phyloP scores from a whole-genome alignment of 1,140 invertebrate genomes.

The Drosophila lowei region DNA sequence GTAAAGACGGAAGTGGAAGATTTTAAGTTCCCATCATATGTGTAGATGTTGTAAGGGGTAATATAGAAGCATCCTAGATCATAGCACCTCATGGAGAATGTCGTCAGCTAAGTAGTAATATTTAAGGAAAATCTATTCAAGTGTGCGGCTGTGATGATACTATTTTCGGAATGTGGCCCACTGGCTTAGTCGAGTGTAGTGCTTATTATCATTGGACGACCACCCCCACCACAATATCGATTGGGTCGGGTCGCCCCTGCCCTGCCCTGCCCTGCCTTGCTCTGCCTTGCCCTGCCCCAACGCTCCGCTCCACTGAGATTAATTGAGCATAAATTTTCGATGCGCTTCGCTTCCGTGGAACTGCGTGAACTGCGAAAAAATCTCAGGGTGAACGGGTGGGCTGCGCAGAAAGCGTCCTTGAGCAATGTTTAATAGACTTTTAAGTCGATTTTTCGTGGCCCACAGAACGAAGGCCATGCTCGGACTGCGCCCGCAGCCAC shows the following conservation, averaged over 20 bases:
- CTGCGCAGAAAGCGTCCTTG: constrained; percentile 22
- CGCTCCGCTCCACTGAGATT: constrained; percentile 39
- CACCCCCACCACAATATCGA: constrained; percentile 4
- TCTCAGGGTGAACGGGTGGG: not conserved
- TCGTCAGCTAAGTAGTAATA: no score
- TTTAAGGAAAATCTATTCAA: no score
- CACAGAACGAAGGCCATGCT: not conserved
- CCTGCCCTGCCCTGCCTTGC: no score
- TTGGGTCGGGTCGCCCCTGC: constrained; percentile 20
- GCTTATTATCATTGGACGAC: constrained; percentile 38
- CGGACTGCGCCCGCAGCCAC: not conserved
- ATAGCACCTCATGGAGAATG: no score
- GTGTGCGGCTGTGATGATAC: not conserved
- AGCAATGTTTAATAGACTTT: constrained; percentile 60
- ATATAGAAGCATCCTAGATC: not conserved
- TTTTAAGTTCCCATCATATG: no score
- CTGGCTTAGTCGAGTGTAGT: not conserved
- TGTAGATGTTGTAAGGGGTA: no score
- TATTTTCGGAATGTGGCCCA: constrained; percentile 16
- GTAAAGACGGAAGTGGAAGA: no score
- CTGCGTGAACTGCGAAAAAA: constrained; percentile 48
- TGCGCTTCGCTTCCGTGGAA: constrained; percentile 31
- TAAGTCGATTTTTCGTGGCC: constrained; percentile 38
- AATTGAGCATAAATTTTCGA: constrained; percentile 66
- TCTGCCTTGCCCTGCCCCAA: not conserved